Percentiles rank a stretch among this genome's conserved stretches.
phyloP scores from a whole-genome alignment of 2,797 vertebrate genomes.

The Buphagus erythrorhynchus region DNA sequence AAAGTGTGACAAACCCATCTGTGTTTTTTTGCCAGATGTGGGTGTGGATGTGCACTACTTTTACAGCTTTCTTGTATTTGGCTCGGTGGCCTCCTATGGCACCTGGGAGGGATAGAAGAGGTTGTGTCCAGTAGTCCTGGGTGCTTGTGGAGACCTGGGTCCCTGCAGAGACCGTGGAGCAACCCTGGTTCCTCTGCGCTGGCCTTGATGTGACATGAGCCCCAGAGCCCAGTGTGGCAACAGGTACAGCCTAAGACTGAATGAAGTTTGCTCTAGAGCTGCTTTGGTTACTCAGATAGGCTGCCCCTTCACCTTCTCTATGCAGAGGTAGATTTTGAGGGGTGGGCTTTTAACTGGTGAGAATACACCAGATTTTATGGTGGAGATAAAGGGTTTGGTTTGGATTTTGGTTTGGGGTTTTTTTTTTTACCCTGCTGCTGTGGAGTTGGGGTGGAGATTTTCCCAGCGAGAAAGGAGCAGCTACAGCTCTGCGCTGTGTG shows the following conservation, averaged over 20 bases:
- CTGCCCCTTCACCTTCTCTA: not conserved
- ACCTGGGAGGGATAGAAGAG: not conserved
- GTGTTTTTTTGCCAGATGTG: not conserved
- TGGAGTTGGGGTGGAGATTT: not conserved
- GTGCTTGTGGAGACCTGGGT: not conserved
- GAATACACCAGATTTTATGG: not conserved
- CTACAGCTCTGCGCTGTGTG: not conserved
- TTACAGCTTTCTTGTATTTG: not conserved
- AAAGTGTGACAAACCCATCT: not conserved
- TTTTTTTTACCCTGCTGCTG: not conserved
- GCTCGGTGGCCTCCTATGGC: rapidly evolving
- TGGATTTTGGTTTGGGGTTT: rapidly evolving
- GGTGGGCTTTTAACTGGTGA: not conserved
- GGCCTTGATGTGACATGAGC: not conserved
- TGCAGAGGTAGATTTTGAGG: not conserved
- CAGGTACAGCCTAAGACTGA: too few relatives aligned
- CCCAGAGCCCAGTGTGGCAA: not conserved
- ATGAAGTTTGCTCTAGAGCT: not conserved
- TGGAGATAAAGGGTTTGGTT: not conserved
- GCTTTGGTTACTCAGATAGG: not conserved
- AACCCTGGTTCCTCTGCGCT: not conserved
- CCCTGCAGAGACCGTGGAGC: not conserved
- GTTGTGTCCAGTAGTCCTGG: not conserved
- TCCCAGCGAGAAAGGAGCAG: not conserved
- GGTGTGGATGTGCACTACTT: not conserved